phyloP scores from a whole-genome alignment of 2,797 vertebrate genomes.

The Molossus molossus region DNA sequence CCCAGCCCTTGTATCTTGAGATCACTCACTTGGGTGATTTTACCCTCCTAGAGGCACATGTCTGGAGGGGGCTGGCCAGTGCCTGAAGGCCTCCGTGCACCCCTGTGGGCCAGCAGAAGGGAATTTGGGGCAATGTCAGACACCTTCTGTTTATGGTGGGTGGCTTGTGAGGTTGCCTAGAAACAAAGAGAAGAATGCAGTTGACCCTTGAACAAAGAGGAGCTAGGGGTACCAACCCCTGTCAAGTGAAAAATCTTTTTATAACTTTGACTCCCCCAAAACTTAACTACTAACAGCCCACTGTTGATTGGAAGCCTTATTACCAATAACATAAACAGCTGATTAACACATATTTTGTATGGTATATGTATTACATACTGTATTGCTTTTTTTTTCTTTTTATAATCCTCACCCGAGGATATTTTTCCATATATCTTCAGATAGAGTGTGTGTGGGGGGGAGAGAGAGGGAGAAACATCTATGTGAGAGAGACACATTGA shows the following conservation, averaged over 20 bases:
- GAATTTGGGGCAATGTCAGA: accelerated
- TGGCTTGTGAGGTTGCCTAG: neutral
- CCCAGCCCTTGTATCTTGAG: neutral
- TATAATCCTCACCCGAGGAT: too few species aligned
- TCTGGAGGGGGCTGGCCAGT: neutral
- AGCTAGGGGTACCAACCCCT: too few species aligned
- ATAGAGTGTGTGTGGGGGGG: too few species aligned
- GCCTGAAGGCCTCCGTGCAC: neutral
- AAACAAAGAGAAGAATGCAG: neutral
- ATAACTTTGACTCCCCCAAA: too few species aligned
- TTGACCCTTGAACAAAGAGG: neutral
- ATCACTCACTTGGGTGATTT: neutral
- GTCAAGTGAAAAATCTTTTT: too few species aligned
- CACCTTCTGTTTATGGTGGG: too few species aligned
- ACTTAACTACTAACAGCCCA: neutral
- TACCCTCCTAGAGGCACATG: accelerated
- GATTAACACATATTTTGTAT: neutral
- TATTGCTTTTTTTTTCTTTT: too few species aligned
- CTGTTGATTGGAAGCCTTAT: neutral
- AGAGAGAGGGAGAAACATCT: too few species aligned
- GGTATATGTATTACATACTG: too few species aligned
- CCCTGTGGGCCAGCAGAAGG: neutral
- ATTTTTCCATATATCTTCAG: too few species aligned
- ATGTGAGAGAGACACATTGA: too few species aligned
- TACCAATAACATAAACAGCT: neutral